Base-by-base conservation (phyloP, 2,797 vertebrate species). In the Sebastes trivittatus region DNA sequence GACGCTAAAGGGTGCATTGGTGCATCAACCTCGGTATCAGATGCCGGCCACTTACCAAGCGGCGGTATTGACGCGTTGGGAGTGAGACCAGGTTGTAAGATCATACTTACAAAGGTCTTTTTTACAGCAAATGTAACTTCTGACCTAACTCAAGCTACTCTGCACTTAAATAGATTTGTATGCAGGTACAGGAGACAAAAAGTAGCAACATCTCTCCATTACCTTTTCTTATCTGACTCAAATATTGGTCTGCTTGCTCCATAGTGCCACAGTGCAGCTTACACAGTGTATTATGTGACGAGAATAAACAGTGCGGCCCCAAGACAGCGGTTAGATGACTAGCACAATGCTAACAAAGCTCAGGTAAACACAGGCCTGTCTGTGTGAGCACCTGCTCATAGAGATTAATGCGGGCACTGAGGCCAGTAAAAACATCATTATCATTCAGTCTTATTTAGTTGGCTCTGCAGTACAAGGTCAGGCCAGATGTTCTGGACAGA, bases 401-500 rank as follows among this genome's bases (percentile, higher is more conserved):
- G 77, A 87, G 90, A 89, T 92, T 84, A 89, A 92, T 86, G 80
- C 38, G 42, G 76, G 56, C 55, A 3, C 75, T 1, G 82, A 68
- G 79, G 79, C 82, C 88, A 71, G 72, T 90, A 76, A 89, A 86
- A 83, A 85, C 81, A 90, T 92, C 85, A 86, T 94, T 87, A 92
- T 87, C 90, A 90, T 87, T 88, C 88, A 75, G 61, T 85, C 84
- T 85, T 79, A 83, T 84, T 88, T 84, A 80, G 86, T 82, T 16
- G 63, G 80, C 58, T 81, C 75, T 62, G 76, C 75, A 22, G 27
- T 46, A 78, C 81, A 82, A 83, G 78, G 85, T 86, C 83, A 74
- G 79, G 67, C 89, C 93, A 93, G 89, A 93, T 93, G 93, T 88
- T 91, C 59, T 81, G 83, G 84, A 87, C 71, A 76, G 76, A 85